Evolutionary conservation across 2,888 invertebrate genomes (phyloP).

Genomic region (Apotomis betuletana): DNA sequence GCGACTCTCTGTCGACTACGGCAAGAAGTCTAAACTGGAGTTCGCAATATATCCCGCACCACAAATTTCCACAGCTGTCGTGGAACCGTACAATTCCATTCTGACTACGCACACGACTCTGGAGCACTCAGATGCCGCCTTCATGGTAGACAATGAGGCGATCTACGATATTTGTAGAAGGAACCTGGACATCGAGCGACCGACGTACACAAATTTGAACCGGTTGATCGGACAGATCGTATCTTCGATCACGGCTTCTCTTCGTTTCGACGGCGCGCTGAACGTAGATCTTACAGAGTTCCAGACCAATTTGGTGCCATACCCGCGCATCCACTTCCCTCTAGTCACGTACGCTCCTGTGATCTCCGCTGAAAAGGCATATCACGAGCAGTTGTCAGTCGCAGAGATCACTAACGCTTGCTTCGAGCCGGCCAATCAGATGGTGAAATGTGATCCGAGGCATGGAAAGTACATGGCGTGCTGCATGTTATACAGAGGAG

Average conservation of each 20-base stretch:
- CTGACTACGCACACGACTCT: constrained; percentile 97
- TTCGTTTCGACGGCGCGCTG: constrained; percentile 95
- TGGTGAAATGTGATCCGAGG: constrained; percentile 96
- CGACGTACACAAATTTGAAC: constrained; percentile 98
- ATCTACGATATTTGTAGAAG: constrained; percentile 96
- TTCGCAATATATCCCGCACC: constrained; percentile 98
- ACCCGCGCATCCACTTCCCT: constrained; percentile 97
- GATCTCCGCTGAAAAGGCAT: constrained; percentile 96
- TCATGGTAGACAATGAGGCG: constrained; percentile 96
- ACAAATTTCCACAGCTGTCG: constrained; percentile 93
- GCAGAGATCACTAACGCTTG: constrained; percentile 97
- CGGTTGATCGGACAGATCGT: constrained; percentile 97
- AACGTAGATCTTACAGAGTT: constrained; percentile 97
- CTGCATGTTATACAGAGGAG: constrained; percentile 96
- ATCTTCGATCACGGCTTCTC: constrained; percentile 94
- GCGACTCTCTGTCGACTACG: constrained; percentile 96
- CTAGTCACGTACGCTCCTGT: constrained; percentile 95
- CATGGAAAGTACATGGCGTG: constrained; percentile 98
- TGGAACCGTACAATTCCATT: constrained; percentile 98
- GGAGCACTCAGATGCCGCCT: constrained; percentile 97
- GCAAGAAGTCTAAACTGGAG: constrained; percentile 96
- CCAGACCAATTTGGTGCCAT: constrained; percentile 96
- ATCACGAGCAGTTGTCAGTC: constrained; percentile 95
- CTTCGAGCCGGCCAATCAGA: constrained; percentile 97
- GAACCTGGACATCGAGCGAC: constrained; percentile 96